These are phyloP conservation scores for Abrostola triplasia DNA, from an alignment of 2,888 invertebrate species.

Conservation along the genomic window DNA sequence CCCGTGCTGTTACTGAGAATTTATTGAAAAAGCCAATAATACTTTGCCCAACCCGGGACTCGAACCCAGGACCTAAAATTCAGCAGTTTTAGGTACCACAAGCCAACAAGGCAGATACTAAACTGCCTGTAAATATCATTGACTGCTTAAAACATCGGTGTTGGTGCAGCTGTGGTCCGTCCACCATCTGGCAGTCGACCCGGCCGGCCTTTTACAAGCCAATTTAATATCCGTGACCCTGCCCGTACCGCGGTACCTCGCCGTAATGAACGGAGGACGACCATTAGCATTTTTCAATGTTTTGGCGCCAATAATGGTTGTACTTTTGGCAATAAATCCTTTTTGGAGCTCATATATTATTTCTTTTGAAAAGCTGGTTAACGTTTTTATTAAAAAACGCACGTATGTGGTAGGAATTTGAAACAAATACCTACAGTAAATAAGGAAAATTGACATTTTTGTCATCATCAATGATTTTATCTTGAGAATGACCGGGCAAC, in stretches of 20 bases:
- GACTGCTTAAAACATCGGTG: slow-evolving; percentile 16
- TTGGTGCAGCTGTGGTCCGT: background rate
- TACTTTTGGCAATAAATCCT: background rate
- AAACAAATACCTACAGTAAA: background rate
- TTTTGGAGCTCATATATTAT: background rate
- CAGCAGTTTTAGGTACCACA: too few species aligned
- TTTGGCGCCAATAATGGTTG: slow-evolving; percentile 15
- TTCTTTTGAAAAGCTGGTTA: background rate
- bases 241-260: slow-evolving; percentile 1
- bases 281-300: slow-evolving; percentile 37
- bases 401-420: background rate
- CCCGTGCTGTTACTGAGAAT: too few species aligned
- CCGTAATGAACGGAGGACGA: slow-evolving; percentile 25
- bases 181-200: slow-evolving; percentile 22
- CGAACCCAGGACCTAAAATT: too few species aligned
- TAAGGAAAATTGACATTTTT: too few species aligned
- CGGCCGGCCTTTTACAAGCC: slow-evolving; percentile 31
- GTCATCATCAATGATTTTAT: too few species aligned
- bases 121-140: background rate
- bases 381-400: too few species aligned
- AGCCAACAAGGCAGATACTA: too few species aligned
- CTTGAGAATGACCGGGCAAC: too few species aligned
- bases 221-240: slow-evolving; percentile 41
- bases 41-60: too few species aligned
- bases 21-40: too few species aligned